Base-by-base conservation (phyloP, 2,888 invertebrate species). In the Melinaea marsaeus region DNA sequence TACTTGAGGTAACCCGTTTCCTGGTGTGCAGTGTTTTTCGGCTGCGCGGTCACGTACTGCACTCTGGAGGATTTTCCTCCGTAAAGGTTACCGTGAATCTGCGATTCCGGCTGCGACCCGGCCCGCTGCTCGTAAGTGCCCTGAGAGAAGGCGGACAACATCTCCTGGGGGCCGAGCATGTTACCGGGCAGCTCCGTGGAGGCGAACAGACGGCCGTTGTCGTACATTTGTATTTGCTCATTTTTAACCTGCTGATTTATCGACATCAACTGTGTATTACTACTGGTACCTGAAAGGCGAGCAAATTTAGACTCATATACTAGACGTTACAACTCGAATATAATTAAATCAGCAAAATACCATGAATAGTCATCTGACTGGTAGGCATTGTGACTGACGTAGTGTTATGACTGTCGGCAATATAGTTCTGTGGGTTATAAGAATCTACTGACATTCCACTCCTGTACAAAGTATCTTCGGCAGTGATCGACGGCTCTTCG, bases 401-500 rank as follows among this genome's bases (percentile, higher is more conserved):
- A 69, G 75, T 74, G 69, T 69, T 79, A 67, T 84, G 86, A 62
- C 68, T 79, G 65, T 72, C 75, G 62, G 75, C 68, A 68, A 82
- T 77, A 72, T 84, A 90, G 42, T 79, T 79, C 65, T 85, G 84
- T 32, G 82, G 72, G 56, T 75, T 76, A 75, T 86, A 89, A 2
- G 85, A 71, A 74, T 88, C 89, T 67, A 86, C 84, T 48, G 89
- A 84, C 82, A 92, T 91, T 67, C 80, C 79, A 68, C 80, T 77
- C 63, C 88, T 77, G 71, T 92, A 91, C 79, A 92, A 79, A 57
- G 90, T 76, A 66, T 93, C 93, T 69, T 93, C 93, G 34, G 84
- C 65, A 54, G 84, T 76, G 42, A 89, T 70, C 48, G 92, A 77
- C 61, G 88, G 86, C 76, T 93, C 93, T 75, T 93, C 93, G 5